Evolutionary conservation across 2,797 vertebrate genomes (phyloP), one percentile per base, ranked within the genome.

Genomic region (Epinephelus awoara): DNA sequence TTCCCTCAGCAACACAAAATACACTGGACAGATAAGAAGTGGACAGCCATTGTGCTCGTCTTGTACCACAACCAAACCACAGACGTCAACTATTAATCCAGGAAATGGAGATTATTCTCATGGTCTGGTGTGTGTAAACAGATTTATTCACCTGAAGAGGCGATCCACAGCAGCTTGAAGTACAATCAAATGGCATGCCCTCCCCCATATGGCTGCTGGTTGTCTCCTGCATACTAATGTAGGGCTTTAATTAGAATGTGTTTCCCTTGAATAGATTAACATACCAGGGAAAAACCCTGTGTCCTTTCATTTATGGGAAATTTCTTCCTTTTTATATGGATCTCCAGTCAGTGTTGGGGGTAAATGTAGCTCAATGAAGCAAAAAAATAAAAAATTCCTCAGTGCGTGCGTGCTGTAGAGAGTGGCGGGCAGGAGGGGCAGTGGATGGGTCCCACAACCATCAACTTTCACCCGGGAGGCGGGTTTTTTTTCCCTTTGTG

Each of bases 161-260:
- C 12, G 42, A 68, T 50, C 56, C 52, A 55, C n/a, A 67, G 61
- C 46, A 69, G 17, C 27, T 65, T 21, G 56, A 81, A 69, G 52
- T 61, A n/a, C 42, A 72, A 2, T 27, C 34, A 18, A 82, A 75
- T 56, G 4, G 54, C 57, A 10, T 83, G 34, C 34, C 34, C 34
- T 38, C 27, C 63, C 58, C 49, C 67, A 68, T 69, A 68, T 56
- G 54, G 67, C 54, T 44, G 54, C 67, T 27, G 17, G 19, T 25
- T n/a, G 23, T 62, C 27, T 76, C 6, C 44, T 62, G 65, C 51
- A 84, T 84, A 25, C 72, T 21, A 79, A 82, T 72, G 54, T 6
- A 10, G 13, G 47, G 54, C 25, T 68, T 34, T 65, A 64, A 71
- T 75, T 75, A 44, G 57, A 67, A 57, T 57, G 5, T 46, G 64